These are phyloP conservation scores for Trachurus trachurus DNA, from an alignment of 2,797 vertebrate species.

Conservation along the genomic window DNA sequence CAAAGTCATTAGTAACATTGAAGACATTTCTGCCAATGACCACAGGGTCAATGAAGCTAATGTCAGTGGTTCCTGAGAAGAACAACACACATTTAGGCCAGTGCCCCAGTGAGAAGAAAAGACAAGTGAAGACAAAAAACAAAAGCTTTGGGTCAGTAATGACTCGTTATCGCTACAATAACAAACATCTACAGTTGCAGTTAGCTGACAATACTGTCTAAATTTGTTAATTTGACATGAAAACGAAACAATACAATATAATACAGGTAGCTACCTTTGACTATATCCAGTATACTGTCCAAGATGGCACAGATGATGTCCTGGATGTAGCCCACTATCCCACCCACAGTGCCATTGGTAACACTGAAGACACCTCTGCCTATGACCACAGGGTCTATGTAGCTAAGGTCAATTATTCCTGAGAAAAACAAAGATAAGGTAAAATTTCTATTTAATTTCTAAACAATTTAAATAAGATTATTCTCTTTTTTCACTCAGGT, in stretches of 20 bases:
- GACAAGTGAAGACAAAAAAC: not conserved
- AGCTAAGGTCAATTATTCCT: slow-evolving; percentile 73
- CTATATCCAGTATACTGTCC: slow-evolving; percentile 63
- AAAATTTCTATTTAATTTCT: not conserved
- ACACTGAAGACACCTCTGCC: slow-evolving; percentile 66
- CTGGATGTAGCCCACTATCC: slow-evolving; percentile 61
- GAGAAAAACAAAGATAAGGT: slow-evolving; percentile 16
- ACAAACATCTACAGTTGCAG: not conserved
- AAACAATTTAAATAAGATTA: not conserved
- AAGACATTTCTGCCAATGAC: slow-evolving; percentile 69
- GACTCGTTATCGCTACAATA: not conserved
- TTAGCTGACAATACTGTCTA: not conserved
- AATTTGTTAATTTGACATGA: not conserved
- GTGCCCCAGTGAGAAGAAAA: not conserved
- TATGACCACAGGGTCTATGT: slow-evolving; percentile 75
- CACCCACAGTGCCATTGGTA: slow-evolving; percentile 58
- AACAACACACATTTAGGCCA: slow-evolving; percentile 31
- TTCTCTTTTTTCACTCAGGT: not conserved
- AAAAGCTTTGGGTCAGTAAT: not conserved
- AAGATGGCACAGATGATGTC: slow-evolving; percentile 59
- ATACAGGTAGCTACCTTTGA: slow-evolving; percentile 63
- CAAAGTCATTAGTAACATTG: slow-evolving; percentile 57
- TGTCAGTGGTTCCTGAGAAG: slow-evolving; percentile 66
- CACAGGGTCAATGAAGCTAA: slow-evolving; percentile 76
- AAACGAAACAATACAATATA: not conserved